These are phyloP conservation scores for Plebejus melissa DNA, from an alignment of 2,888 invertebrate genomes.

Conservation along the genomic window DNA sequence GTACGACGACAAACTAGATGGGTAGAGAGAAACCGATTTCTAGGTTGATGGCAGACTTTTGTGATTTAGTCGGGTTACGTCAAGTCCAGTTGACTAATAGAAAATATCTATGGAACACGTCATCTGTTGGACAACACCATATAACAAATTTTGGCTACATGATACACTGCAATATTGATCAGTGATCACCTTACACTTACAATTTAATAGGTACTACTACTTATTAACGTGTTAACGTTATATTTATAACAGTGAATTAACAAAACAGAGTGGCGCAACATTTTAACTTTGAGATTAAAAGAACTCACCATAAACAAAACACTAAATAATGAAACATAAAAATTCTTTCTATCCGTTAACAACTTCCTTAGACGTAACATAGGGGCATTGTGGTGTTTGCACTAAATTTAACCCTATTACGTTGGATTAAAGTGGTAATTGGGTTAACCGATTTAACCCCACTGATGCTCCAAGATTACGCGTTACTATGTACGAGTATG, in stretches of 20 bases:
- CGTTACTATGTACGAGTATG: conserved; percentile 2
- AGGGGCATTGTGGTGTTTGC: conserved; percentile 44
- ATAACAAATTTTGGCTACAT: too few relatives aligned
- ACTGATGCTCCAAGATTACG: conserved; percentile 14
- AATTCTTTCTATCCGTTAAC: conserved; percentile 59
- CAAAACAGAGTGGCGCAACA: conserved; percentile 30
- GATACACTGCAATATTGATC: too few relatives aligned
- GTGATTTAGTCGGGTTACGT: too few relatives aligned
- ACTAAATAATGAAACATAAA: conserved; percentile 66
- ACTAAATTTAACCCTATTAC: background rate
- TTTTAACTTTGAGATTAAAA: conserved; percentile 23
- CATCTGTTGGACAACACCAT: too few relatives aligned
- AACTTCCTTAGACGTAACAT: conserved; percentile 58
- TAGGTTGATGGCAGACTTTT: too few relatives aligned
- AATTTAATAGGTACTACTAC: too few relatives aligned
- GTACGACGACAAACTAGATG: background rate
- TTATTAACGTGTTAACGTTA: background rate
- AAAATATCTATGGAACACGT: too few relatives aligned
- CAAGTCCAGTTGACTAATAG: too few relatives aligned
- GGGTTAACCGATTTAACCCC: conserved; percentile 9
- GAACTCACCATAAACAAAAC: conserved; percentile 51
- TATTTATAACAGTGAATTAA: background rate
- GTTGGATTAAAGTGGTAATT: background rate
- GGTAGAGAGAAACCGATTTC: background rate
- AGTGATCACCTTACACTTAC: too few relatives aligned